Conservation (phyloP, 2,113 vertebrate species). For the Stegastes partitus region DNA sequence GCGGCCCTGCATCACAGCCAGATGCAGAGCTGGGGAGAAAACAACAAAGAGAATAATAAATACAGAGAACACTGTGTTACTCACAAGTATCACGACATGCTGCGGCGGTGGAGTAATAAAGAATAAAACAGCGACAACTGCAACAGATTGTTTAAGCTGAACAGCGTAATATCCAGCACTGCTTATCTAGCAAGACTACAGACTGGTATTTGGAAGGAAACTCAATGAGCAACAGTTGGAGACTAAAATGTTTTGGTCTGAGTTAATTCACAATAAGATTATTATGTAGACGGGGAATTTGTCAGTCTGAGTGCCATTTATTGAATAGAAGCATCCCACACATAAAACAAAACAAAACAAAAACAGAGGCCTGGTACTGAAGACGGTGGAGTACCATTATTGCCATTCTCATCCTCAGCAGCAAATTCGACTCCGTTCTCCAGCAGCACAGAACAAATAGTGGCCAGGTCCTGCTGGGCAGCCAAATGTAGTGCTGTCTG, state of each 20-base stretch:
- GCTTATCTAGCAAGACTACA: not conserved
- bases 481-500: conserved; percentile 97
- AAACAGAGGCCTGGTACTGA: not conserved
- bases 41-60: not conserved
- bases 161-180: not conserved
- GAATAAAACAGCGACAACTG: not conserved
- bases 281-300: not conserved
- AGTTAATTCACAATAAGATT: not conserved
- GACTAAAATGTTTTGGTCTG: no score
- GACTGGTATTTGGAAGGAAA: no score
- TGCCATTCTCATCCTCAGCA: conserved; percentile 97
- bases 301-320: not conserved
- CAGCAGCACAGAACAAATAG: conserved; percentile 95
- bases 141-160: no score
- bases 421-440: conserved; percentile 96
- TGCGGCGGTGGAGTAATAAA: not conserved
- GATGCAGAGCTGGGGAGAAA: conserved; percentile 90
- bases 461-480: conserved; percentile 96
- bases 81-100: not conserved
- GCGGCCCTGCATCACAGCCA: conserved; percentile 97
- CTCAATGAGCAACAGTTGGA: no score
- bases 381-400: conserved; percentile 88
- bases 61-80: conserved; percentile 7
- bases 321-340: not conserved
- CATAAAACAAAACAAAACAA: not conserved